Base-by-base conservation (phyloP, 2,888 invertebrate genomes). In the Agonopterix alstromeriana region DNA sequence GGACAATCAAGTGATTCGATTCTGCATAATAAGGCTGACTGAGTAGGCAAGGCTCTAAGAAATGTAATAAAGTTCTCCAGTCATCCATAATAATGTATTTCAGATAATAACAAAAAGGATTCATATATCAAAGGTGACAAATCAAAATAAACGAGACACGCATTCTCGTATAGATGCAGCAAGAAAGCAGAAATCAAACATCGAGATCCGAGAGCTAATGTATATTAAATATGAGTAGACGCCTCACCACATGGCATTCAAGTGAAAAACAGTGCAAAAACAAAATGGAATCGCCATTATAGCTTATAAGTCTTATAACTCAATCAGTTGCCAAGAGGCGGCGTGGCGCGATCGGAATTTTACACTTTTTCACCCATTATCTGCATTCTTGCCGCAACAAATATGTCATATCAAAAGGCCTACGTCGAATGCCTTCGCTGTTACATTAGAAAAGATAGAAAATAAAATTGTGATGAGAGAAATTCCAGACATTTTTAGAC, bases 281-380 rank as follows among this genome's bases (percentile, higher is more conserved):
- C 82, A 68, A 73, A 77, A 77, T 80, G 78, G 77, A 77, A 74
- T 78, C 69, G 81, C 81, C 80, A 83, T 85, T 84, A 82, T 82
- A 82, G 80, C 79, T 85, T 84, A 87, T 87, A 86, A 87, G 86
- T 86, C 78, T 85, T 84, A 87, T 87, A 86, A 87, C 86, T 86
- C 86, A 86, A 87, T 86, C 85, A 85, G 74, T 66, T 55, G 66
- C 52, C 66, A 65, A 71, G 65, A 63, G 64, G 63, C 65, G 70
- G 70, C 57, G 64, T 56, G 65, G 69, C 70, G 61, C 69, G 77
- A 73, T 74, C 74, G 82, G 82, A 82, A 87, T 86, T 83, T 81
- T 77, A 78, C 76, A 82, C 77, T 84, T 85, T 83, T 84, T 81
- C 73, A 77, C 67, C 73, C 74, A 79, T 78, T 77, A 76, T 69